A percentile compares a stretch with the other conserved stretches of the same genome.
Evolutionary conservation across 2,113 vertebrate species (phyloP).

Genomic region (Nothocercus julius): DNA sequence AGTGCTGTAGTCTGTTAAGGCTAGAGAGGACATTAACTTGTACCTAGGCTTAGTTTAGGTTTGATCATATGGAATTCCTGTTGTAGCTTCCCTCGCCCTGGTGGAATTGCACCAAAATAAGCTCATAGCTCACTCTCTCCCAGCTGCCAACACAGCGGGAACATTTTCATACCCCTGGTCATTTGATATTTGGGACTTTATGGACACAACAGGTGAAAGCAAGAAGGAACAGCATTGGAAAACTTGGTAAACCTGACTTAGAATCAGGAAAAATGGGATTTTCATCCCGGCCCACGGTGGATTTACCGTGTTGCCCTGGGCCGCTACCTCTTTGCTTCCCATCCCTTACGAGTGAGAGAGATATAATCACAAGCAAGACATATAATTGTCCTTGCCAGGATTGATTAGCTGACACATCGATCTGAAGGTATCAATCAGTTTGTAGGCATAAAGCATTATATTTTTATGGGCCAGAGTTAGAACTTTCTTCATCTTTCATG

Average conservation of each 20-base stretch:
- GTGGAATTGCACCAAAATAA: background rate
- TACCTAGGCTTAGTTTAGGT: background rate
- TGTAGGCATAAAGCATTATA: background rate
- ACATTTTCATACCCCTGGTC: rapidly evolving
- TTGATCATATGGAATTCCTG: background rate
- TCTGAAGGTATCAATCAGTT: background rate
- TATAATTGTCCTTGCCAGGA: rapidly evolving
- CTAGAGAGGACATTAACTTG: background rate
- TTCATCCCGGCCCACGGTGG: background rate
- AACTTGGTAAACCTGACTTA: background rate
- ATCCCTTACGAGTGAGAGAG: rapidly evolving
- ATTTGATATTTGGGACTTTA: too few relatives aligned
- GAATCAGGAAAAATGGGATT: rapidly evolving
- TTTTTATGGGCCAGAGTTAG: background rate
- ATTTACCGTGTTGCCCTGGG: rapidly evolving
- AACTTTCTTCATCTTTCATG: background rate
- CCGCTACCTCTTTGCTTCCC: background rate
- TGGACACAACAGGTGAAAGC: background rate
- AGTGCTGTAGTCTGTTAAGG: background rate
- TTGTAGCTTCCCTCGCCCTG: background rate
- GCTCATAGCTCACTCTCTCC: background rate
- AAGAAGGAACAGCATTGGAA: background rate
- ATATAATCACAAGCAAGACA: background rate
- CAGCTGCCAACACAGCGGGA: background rate
- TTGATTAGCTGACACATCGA: background rate